These are phyloP conservation scores for Sciurus niger DNA, from an alignment of 2,113 vertebrate genomes.

Conservation along the genomic window DNA sequence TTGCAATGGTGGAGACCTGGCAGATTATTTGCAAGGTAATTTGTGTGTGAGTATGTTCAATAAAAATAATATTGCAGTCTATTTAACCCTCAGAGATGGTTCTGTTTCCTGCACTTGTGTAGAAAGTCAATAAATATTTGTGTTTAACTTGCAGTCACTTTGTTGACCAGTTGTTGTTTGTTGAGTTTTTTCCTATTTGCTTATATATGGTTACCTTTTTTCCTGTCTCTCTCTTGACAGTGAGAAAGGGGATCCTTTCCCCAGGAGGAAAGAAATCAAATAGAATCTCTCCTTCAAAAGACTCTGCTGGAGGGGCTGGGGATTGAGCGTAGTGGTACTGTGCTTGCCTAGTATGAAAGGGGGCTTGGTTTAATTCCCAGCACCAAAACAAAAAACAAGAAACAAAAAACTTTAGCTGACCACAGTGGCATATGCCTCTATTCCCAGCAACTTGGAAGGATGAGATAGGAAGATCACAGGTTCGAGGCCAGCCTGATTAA, in stretches of 20 bases:
- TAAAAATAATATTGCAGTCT: not conserved
- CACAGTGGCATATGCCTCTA: too few relatives aligned
- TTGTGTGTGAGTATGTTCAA: constrained; percentile 51
- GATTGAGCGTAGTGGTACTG: too few relatives aligned
- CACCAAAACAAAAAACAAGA: too few relatives aligned
- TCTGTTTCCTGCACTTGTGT: not conserved
- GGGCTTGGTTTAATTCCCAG: too few relatives aligned
- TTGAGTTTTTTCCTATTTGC: constrained; percentile 2
- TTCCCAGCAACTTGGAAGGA: too few relatives aligned
- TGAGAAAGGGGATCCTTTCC: not conserved
- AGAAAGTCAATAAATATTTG: constrained; percentile 45
- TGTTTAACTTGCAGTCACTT: constrained; percentile 23
- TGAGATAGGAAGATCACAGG: too few relatives aligned
- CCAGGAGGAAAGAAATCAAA: not conserved
- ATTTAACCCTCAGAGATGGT: constrained; percentile 52
- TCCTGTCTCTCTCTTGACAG: not conserved
- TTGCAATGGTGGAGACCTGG: constrained; percentile 98
- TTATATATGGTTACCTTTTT: not conserved
- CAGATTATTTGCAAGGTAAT: constrained; percentile 99
- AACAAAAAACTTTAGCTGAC: too few relatives aligned
- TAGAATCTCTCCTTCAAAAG: not conserved
- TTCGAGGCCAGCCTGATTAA: too few relatives aligned
- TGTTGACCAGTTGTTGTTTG: not conserved
- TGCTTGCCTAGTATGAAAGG: too few relatives aligned
- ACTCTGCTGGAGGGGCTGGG: not conserved